Base-by-base conservation (phyloP, 2,888 invertebrate genomes). In the Sinhomidia bicolor region DNA sequence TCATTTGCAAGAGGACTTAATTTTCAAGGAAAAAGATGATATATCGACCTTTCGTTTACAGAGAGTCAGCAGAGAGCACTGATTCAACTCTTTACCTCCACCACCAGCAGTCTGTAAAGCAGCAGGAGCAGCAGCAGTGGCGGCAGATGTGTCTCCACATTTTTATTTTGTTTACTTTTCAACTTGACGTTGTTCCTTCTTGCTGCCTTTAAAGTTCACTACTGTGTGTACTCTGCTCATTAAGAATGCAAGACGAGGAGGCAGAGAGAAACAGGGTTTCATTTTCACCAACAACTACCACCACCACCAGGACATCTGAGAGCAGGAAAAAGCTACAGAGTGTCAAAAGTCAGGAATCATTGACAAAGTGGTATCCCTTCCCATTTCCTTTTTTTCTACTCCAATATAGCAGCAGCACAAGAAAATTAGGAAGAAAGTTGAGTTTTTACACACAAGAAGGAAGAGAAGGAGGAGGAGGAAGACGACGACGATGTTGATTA, bases 1-100 rank as follows among this genome's bases (percentile, higher is more conserved):
- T 86, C 86, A 89, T 89, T 89, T 89, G 85, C 86, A 81, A 74
- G 32, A 36, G 41, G 51, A 89, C 89, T 88, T 89, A 89, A 89
- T 89, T 89, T 89, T 71, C 57, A 41, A 29, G 54, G 54, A 29
- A 54, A 47, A 54, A 68, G 68, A 84, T 84, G 89, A 89, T 89
- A 89, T 89, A 89, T 89, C 78, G 89, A 85, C 74, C 85, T 81
- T 80, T 89, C 89, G 80, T 51, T 79, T 83, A 57, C 88, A 36
- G 71, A 54, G 65, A 41, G 20, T 47, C 6, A 36, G 68, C 10
- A 17, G 47, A 74, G 20, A 83, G 20, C 47, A 82, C 51, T 71
- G 80, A 60, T 60, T 60, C 17, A 9, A n/a, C 23, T 60, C 23
- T 57, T 14, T 57, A 4, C 23, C 17, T 23, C 10, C 60, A 60